Evolutionary conservation across 2,888 invertebrate genomes (phyloP).

Genomic region (Cecidostiba fungosa): DNA sequence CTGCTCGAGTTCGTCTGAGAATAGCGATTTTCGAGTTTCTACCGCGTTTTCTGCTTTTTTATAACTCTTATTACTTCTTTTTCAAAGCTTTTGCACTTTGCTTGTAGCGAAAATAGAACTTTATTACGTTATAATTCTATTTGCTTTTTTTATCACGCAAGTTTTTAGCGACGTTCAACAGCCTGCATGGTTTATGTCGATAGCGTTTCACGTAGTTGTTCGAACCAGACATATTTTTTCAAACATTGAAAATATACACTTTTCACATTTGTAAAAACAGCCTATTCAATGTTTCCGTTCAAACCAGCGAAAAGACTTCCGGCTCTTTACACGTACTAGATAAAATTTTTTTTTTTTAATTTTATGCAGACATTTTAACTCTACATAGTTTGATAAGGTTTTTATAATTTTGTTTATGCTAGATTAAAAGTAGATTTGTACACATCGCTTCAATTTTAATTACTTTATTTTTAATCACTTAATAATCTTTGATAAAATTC

Average conservation of each 20-base stretch:
- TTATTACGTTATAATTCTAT: constrained; percentile 17
- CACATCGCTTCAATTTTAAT: constrained; percentile 10
- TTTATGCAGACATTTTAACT: background rate
- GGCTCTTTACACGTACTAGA: background rate
- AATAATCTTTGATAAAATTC: constrained; percentile 2
- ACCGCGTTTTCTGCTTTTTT: constrained; percentile 6
- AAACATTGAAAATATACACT: background rate
- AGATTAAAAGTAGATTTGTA: constrained; percentile 1
- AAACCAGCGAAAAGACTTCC: constrained; percentile 43
- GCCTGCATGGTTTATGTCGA: constrained; percentile 23
- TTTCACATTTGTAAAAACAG: constrained; percentile 4
- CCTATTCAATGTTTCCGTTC: background rate
- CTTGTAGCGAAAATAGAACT: constrained; percentile 59
- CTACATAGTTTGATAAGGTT: constrained; percentile 1
- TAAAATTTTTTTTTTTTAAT: background rate
- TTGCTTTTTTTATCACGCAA: constrained; percentile 41
- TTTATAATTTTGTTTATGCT: background rate
- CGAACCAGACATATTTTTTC: background rate
- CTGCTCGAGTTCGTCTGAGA: constrained; percentile 23
- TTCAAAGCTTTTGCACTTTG: constrained; percentile 32
- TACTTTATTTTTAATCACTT: constrained; percentile 11
- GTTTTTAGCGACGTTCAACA: constrained; percentile 35
- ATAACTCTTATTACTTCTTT: constrained; percentile 13
- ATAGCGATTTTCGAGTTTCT: constrained; percentile 37
- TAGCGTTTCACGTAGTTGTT: constrained; percentile 21